A percentile compares a stretch with the other conserved stretches of the same genome.
These are phyloP conservation scores for Cheilosia variabilis DNA, from an alignment of 2,888 invertebrate species.

Conservation along the genomic window DNA sequence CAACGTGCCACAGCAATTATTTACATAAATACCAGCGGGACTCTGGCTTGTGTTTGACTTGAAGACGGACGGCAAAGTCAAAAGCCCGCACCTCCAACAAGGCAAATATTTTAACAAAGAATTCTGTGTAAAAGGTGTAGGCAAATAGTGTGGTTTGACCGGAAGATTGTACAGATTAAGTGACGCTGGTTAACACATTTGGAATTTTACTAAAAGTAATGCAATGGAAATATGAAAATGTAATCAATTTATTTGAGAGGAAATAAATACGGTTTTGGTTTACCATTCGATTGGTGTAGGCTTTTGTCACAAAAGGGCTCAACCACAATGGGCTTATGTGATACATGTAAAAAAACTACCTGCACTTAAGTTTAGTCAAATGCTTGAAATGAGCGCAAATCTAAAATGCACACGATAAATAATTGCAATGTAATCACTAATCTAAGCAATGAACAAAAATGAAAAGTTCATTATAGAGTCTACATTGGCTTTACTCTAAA, in stretches of 20 bases:
- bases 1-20: constrained; percentile 15
- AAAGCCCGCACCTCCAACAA: constrained; percentile 7
- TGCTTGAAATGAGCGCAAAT: no score
- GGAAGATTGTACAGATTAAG: constrained; percentile 28
- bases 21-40: constrained; percentile 14
- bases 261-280: neutral
- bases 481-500: no score
- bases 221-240: neutral
- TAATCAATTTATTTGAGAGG: neutral
- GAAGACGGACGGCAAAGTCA: constrained; percentile 5
- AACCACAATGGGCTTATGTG: no score
- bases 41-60: neutral
- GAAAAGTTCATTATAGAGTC: no score
- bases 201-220: neutral
- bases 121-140: constrained; percentile 6
- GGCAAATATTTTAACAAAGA: constrained; percentile 41
- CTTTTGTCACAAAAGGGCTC: no score
- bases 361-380: no score
- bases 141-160: constrained; percentile 19
- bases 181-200: constrained; percentile 31
- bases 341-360: no score
- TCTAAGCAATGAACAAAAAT: no score
- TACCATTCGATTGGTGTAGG: no score
- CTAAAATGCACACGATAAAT: no score
- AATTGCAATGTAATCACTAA: no score